Evolutionary conservation across 2,797 vertebrate genomes (phyloP).

Genomic region (Peromyscus aztecus): DNA sequence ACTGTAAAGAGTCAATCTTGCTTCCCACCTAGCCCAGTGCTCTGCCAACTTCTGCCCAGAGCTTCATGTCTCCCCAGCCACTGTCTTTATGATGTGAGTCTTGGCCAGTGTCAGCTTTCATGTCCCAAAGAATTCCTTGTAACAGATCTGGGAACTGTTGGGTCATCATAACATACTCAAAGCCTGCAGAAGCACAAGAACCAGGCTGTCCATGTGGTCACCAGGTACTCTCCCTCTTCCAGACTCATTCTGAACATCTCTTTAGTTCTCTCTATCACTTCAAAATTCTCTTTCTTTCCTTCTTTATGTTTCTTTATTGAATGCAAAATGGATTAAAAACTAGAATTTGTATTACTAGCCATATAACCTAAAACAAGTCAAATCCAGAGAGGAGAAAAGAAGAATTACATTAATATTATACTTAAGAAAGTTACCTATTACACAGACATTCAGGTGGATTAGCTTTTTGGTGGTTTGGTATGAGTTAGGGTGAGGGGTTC

Average conservation of each 20-base stretch:
- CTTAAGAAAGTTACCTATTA: not conserved
- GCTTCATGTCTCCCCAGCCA: not conserved
- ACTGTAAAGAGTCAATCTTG: not conserved
- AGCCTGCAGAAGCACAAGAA: not conserved
- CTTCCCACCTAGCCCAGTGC: not conserved
- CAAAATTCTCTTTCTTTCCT: not conserved
- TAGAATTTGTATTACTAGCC: not conserved
- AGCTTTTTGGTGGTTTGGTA: not conserved
- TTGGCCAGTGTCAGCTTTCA: not conserved
- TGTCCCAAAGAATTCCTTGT: not conserved
- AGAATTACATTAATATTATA: not conserved
- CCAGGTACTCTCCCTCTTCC: not conserved
- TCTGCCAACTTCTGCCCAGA: not conserved
- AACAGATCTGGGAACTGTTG: not conserved
- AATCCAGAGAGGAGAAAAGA: not conserved
- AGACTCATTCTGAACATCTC: not conserved
- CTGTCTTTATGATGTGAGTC: not conserved
- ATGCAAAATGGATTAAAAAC: not conserved
- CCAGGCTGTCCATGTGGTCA: not conserved
- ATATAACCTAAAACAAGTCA: not conserved
- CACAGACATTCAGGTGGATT: not conserved
- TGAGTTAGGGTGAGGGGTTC: not conserved
- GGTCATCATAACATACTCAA: not conserved
- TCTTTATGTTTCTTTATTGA: not conserved
- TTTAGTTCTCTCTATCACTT: not conserved